Evolutionary conservation across 1,140 invertebrate genomes (phyloP).

Genomic region (Harpegnathos saltator): DNA sequence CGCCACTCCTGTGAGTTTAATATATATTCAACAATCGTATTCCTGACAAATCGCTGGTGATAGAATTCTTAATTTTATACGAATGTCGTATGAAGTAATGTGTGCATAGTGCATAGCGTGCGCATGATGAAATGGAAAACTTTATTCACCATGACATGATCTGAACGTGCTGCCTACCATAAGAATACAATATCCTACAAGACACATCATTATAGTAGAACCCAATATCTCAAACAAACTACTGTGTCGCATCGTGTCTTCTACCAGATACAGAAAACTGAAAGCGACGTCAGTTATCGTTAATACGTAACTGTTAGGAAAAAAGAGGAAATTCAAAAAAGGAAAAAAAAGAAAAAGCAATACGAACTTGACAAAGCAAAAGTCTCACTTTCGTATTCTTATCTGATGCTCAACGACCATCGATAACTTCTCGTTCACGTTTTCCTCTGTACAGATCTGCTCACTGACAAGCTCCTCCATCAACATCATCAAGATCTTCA

Average conservation of each 20-base stretch:
- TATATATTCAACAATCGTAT: neutral
- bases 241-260: slow-evolving; percentile 73
- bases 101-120: neutral
- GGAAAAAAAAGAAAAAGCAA: neutral
- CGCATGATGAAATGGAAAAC: neutral
- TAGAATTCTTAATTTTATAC: too few species aligned
- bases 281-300: slow-evolving; percentile 28
- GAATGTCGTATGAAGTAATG: neutral
- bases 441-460: neutral
- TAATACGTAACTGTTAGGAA: neutral
- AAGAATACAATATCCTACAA: slow-evolving; percentile 76
- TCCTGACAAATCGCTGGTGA: neutral
- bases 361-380: neutral
- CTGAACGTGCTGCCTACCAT: slow-evolving; percentile 64
- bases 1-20: slow-evolving; percentile 68
- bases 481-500: slow-evolving; percentile 62
- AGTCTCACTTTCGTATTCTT: slow-evolving; percentile 36
- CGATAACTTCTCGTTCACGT: neutral
- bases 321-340: neutral
- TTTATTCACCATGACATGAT: neutral
- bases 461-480: slow-evolving; percentile 22
- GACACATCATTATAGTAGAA: slow-evolving; percentile 77
- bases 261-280: slow-evolving; percentile 71
- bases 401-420: slow-evolving; percentile 43
- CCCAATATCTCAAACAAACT: slow-evolving; percentile 76